Base-by-base conservation (phyloP, 2,797 vertebrate genomes). In the Gymnothorax reevesii region DNA sequence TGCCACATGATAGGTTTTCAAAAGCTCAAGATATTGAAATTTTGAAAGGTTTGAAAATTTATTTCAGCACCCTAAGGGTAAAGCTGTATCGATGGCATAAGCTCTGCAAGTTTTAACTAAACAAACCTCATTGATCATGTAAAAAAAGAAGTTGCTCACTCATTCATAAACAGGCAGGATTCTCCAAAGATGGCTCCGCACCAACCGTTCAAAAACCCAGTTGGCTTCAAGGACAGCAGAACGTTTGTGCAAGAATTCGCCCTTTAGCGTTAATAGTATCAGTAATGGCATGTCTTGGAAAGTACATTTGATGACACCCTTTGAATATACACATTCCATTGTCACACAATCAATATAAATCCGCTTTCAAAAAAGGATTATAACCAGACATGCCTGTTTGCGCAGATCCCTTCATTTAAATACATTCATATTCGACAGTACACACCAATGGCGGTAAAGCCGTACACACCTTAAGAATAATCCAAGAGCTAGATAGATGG, bases 371-470 rank as follows among this genome's bases (percentile, higher is more conserved):
- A 25, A 82, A 17, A 9, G 33, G n/a, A 57, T 27, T 25, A 25
- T 13, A 25, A 55, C 55, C 22, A 82, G 1, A 7, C 6, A 8
- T 25, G 20, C 25, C 5, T 9, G 9, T 55, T 4, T n/a, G 20
- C 7, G 20, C 52, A 57, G n/a, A 54, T 54, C 25, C 55, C 80
- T 82, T 82, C 80, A 82, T 82, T 57, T 59, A 3, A 57, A 82
- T 82, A 82, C 9, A 59, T 82, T 57, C 22, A 82, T 12, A 82
- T 82, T 82, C 22, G n/a, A 82, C 57, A 57, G 49, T 15, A 82
- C 57, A 57, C 5, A 20, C 15, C 42, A 22, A 20, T 8, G 54
- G 77, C 77, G 55, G 7, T 82, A 57, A 3, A 57, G 80, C 42
- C 15, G 22, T 27, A 54, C 0, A 8, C 7, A 79, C 6, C 5